A percentile compares a stretch with the other conserved stretches of the same genome.
phyloP scores from a whole-genome alignment of 2,888 invertebrate genomes.

The Hoplodrina blanda region DNA sequence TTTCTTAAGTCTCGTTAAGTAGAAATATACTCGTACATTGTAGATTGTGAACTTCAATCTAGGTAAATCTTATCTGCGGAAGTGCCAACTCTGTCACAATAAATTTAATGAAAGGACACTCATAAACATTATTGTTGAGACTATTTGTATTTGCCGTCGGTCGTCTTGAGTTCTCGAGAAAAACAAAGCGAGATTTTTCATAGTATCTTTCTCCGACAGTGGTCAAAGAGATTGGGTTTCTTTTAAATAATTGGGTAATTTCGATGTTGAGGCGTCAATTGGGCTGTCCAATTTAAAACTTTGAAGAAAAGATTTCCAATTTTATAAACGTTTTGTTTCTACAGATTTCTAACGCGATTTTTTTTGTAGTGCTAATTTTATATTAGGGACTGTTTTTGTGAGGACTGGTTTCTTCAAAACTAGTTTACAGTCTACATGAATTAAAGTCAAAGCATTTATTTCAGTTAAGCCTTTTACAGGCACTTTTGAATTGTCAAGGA shows the following conservation, averaged over 20 bases:
- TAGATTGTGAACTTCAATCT: conserved; percentile 44
- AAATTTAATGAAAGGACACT: conserved; percentile 62
- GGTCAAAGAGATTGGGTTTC: conserved; percentile 66
- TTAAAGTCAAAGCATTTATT: too few relatives aligned
- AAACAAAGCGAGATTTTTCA: conserved; percentile 67
- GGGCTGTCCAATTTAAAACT: conserved; percentile 61
- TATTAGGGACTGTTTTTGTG: conserved; percentile 6
- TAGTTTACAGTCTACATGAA: too few relatives aligned
- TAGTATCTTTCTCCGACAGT: conserved; percentile 64
- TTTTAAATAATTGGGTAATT: conserved; percentile 71
- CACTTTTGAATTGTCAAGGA: too few relatives aligned
- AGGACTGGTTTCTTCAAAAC: not conserved
- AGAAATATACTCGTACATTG: conserved; percentile 19
- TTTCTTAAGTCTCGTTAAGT: conserved; percentile 16
- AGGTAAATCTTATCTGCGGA: conserved; percentile 46
- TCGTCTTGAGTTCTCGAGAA: conserved; percentile 48
- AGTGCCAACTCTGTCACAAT: conserved; percentile 57
- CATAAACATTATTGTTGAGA: conserved; percentile 61
- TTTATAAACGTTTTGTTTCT: conserved; percentile 25
- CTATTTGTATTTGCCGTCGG: conserved; percentile 63
- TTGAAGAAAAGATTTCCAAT: conserved; percentile 51
- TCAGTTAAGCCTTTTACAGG: too few relatives aligned
- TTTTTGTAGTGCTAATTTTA: conserved; percentile 20
- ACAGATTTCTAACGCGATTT: not conserved
- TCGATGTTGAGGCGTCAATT: conserved; percentile 62